A percentile compares a stretch with the other conserved stretches of the same genome.
Conservation (phyloP, 1,140 invertebrate species). For the Zaprionus africanus region DNA sequence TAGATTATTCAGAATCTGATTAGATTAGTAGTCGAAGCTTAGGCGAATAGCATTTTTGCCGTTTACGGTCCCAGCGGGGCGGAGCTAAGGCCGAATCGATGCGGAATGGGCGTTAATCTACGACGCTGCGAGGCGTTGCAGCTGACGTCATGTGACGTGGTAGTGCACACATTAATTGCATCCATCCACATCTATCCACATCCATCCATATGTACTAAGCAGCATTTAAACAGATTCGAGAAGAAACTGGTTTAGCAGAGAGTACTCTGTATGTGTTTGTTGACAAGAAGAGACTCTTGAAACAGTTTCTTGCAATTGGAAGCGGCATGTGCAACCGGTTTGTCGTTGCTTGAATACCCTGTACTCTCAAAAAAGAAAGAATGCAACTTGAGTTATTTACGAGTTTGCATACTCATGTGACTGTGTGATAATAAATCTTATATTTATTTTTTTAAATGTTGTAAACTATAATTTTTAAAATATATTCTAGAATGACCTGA, state of each 20-base stretch:
- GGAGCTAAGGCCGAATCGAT: conserved; percentile 4
- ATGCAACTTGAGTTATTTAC: background rate
- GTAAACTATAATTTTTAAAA: too few species aligned
- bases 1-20: conserved; percentile 12
- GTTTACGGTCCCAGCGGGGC: conserved; percentile 16
- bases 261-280: background rate
- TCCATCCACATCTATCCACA: background rate
- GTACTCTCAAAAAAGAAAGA: background rate
- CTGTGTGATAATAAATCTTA: too few species aligned
- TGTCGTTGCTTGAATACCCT: conserved; percentile 1
- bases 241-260: conserved; percentile 20
- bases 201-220: background rate
- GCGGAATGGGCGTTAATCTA: background rate
- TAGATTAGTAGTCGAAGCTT: conserved; percentile 21
- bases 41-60: background rate
- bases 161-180: conserved; percentile 17
- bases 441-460: too few species aligned
- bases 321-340: conserved; percentile 13
- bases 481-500: too few species aligned
- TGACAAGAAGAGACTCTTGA: conserved; percentile 9
- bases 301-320: conserved; percentile 23
- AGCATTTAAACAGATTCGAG: background rate
- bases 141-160: conserved; percentile 31
- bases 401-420: too few species aligned
- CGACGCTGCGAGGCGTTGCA: background rate